Percentiles rank a stretch among this genome's conserved stretches.
phyloP scores from a whole-genome alignment of 2,113 vertebrate genomes.

The Equus przewalskii region DNA sequence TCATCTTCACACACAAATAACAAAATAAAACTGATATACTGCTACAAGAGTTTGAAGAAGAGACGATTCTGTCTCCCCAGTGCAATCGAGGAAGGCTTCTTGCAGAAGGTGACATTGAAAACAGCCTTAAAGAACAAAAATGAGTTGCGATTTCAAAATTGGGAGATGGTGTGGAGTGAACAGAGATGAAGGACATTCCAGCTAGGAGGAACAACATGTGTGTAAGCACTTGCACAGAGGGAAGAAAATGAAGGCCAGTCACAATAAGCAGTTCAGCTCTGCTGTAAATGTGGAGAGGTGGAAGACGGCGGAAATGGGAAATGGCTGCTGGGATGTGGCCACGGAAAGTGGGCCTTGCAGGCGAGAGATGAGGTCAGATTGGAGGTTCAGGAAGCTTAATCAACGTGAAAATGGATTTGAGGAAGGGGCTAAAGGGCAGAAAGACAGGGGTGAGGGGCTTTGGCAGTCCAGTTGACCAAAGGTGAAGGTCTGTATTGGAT shows the following conservation, averaged over 20 bases:
- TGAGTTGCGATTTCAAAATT: neutral
- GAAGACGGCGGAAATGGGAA: neutral
- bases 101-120: neutral
- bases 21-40: neutral
- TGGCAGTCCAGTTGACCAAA: neutral
- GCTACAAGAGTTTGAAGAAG: neutral
- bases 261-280: neutral
- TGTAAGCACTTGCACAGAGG: neutral
- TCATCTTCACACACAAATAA: neutral
- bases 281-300: neutral
- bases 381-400: neutral
- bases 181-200: neutral
- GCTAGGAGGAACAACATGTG: neutral
- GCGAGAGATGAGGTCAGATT: neutral
- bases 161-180: neutral
- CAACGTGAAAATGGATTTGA: neutral
- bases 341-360: neutral
- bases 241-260: neutral
- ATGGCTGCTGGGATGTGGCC: too few relatives aligned
- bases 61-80: neutral
- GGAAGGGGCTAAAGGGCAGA: neutral
- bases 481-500: neutral
- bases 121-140: neutral
- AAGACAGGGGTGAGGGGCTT: neutral
- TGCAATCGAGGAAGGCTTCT: constrained; percentile 6